phyloP scores from a whole-genome alignment of 1,140 invertebrate genomes.

The Mesaphorura yosii region DNA sequence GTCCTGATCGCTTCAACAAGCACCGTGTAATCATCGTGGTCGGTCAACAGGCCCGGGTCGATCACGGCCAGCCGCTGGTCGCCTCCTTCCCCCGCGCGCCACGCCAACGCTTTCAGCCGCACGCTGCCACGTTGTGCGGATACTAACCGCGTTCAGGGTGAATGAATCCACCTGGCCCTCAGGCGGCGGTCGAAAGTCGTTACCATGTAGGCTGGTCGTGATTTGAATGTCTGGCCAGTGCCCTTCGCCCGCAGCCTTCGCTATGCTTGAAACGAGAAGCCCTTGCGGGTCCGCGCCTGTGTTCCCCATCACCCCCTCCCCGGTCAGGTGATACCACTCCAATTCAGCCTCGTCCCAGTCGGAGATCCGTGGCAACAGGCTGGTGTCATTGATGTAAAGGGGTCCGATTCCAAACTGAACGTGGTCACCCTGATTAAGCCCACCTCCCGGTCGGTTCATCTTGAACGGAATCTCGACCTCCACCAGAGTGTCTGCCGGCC shows the following conservation, averaged over 20 bases:
- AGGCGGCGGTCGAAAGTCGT: no score
- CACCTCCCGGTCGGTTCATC: constrained; percentile 37
- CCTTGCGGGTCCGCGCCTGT: not conserved
- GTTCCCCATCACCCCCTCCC: not conserved
- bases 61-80: no score
- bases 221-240: not conserved
- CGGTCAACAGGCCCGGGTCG: no score
- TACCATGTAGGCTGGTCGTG: no score
- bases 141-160: no score
- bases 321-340: not conserved
- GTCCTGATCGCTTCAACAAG: no score
- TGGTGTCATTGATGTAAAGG: not conserved
- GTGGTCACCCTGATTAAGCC: constrained; percentile 31
- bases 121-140: no score
- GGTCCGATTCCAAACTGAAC: not conserved
- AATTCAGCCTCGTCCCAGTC: not conserved
- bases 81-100: no score
- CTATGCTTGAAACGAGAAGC: not conserved
- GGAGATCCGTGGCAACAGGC: no score
- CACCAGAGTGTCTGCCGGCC: not conserved
- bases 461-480: constrained; percentile 14
- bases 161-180: no score
- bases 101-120: no score
- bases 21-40: no score
- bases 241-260: not conserved